These are phyloP conservation scores for Microplitis manilae DNA, from an alignment of 2,888 invertebrate genomes.

Conservation along the genomic window DNA sequence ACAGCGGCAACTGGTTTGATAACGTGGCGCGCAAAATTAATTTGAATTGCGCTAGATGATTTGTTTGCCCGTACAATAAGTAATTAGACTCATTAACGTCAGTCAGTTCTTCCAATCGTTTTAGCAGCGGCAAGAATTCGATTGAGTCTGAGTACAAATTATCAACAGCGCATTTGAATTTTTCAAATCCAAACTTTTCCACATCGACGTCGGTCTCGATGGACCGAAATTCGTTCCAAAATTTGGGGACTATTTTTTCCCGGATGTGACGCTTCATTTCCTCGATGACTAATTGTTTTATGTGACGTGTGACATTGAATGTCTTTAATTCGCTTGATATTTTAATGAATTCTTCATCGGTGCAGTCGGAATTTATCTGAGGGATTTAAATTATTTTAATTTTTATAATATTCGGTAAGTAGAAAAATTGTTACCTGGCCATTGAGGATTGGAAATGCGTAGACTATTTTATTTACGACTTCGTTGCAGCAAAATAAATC, in stretches of 20 bases:
- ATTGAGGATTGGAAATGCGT: constrained; percentile 62
- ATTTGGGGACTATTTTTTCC: constrained; percentile 76
- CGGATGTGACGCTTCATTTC: constrained; percentile 77
- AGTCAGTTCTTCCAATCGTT: constrained; percentile 74
- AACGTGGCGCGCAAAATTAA: constrained; percentile 79
- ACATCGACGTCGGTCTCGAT: constrained; percentile 69
- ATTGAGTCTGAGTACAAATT: constrained; percentile 76
- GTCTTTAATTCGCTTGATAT: constrained; percentile 64
- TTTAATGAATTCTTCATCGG: constrained; percentile 67
- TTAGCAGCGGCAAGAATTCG: constrained; percentile 74
- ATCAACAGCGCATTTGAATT: constrained; percentile 80
- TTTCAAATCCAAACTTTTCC: constrained; percentile 77
- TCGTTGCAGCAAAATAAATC: constrained; percentile 38
- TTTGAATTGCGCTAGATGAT: constrained; percentile 76
- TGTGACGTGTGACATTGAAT: constrained; percentile 61
- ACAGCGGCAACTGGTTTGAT: constrained; percentile 80
- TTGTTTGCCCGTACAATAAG: constrained; percentile 73
- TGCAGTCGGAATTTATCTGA: constrained; percentile 57
- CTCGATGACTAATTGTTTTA: constrained; percentile 71
- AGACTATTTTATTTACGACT: constrained; percentile 49
- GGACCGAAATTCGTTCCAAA: constrained; percentile 77
- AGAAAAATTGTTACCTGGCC: constrained; percentile 51
- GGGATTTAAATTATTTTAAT: neutral
- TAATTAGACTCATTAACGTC: constrained; percentile 45
- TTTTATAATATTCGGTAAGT: neutral